Conservation (phyloP, 2,797 vertebrate species). For the Pristis pectinata region DNA sequence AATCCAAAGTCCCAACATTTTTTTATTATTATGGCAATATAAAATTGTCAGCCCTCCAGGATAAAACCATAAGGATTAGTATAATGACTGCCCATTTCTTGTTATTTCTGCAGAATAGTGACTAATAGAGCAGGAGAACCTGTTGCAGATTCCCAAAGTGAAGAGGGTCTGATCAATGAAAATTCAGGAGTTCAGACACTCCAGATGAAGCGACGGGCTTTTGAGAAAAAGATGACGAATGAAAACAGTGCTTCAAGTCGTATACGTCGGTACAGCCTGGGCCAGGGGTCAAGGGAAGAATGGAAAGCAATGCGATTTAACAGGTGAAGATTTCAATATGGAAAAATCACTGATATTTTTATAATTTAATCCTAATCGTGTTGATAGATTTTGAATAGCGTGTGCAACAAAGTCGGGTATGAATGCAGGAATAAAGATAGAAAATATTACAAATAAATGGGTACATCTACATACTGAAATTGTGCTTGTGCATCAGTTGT, state of each 20-base stretch:
- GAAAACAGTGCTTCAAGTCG: conserved; percentile 56
- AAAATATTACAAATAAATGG: conserved; percentile 12
- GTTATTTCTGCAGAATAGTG: conserved; percentile 54
- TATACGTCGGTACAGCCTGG: conserved; percentile 68
- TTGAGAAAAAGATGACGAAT: conserved; percentile 64
- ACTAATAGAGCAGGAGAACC: conserved; percentile 45
- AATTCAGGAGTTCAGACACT: conserved; percentile 60
- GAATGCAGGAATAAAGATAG: conserved; percentile 39
- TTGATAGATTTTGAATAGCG: background rate
- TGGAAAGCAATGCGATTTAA: conserved; percentile 75
- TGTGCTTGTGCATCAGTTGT: background rate
- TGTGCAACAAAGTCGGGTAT: background rate
- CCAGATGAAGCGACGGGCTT: conserved; percentile 71
- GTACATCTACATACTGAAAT: background rate
- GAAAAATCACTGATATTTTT: background rate
- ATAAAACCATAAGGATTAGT: background rate
- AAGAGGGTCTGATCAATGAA: conserved; percentile 46
- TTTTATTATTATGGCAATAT: background rate
- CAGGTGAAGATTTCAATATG: conserved; percentile 60
- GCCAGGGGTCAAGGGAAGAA: conserved; percentile 68
- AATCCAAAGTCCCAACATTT: background rate
- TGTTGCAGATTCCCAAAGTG: conserved; percentile 45
- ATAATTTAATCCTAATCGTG: background rate
- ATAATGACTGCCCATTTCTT: background rate
- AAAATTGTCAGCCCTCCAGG: background rate